Percentiles rank a stretch among this genome's conserved stretches.
Evolutionary conservation across 1,140 invertebrate species (phyloP).

Genomic region (Drosophila sproati): DNA sequence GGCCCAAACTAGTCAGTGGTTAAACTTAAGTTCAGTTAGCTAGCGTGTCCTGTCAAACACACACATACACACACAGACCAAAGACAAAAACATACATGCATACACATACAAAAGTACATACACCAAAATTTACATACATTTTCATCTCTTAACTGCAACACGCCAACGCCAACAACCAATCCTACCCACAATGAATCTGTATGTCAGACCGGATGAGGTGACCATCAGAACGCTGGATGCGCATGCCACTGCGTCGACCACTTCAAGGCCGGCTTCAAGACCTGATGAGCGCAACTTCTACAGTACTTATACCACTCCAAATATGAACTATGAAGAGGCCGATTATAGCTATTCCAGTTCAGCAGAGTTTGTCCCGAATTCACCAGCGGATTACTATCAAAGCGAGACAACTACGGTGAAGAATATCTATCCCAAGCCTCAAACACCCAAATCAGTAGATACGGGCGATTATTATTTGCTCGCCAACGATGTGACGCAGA

Average conservation of each 20-base stretch:
- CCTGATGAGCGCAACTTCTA: conserved; percentile 62
- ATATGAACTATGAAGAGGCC: conserved; percentile 23
- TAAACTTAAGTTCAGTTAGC: conserved; percentile 10
- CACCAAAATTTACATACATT: conserved; percentile 55
- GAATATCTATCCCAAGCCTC: not conserved
- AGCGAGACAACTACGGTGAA: conserved; percentile 35
- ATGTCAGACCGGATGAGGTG: conserved; percentile 61
- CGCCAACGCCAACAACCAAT: conserved; percentile 29
- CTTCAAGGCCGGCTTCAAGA: conserved; percentile 28
- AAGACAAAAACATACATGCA: conserved; percentile 20
- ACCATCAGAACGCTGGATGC: conserved; percentile 60
- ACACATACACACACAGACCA: not conserved
- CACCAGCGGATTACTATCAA: conserved; percentile 50
- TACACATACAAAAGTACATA: conserved; percentile 17
- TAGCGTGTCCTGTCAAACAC: conserved; percentile 18
- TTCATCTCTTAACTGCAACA: conserved; percentile 28
- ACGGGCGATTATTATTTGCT: conserved; percentile 55
- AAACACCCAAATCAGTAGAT: conserved; percentile 10
- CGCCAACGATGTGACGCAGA: conserved; percentile 45
- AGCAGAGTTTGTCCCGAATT: conserved; percentile 49
- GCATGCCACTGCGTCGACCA: conserved; percentile 28
- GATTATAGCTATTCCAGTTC: conserved; percentile 65
- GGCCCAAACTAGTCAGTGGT: not conserved
- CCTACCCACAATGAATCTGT: conserved; percentile 59
- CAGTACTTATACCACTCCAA: conserved; percentile 52